A percentile compares a stretch with the other conserved stretches of the same genome.
Conservation (phyloP, 2,113 vertebrate species). For the Centropus bengalensis region DNA sequence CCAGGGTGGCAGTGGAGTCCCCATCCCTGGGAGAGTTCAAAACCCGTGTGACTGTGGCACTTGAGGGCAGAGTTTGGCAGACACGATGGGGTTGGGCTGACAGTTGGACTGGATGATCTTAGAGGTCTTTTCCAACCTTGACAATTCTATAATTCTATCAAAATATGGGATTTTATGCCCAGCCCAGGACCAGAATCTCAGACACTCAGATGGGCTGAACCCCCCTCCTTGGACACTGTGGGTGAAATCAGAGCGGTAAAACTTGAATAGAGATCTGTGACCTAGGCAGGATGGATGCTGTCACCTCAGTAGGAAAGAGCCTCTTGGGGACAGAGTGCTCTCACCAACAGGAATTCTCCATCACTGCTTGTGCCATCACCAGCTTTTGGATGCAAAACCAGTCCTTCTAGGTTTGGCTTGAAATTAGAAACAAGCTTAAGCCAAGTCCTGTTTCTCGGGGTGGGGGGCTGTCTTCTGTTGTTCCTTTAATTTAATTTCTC, state of each 20-base stretch:
- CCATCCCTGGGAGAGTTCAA: too few relatives aligned
- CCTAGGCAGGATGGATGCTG: neutral
- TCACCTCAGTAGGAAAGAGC: neutral
- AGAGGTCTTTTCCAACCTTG: too few relatives aligned
- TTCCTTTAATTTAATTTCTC: neutral
- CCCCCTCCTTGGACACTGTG: too few relatives aligned
- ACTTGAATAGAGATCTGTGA: neutral
- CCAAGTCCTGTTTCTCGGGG: accelerated
- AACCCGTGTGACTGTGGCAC: too few relatives aligned
- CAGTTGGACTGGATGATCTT: too few relatives aligned
- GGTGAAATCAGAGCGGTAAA: neutral
- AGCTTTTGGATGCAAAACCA: neutral
- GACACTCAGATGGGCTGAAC: too few relatives aligned
- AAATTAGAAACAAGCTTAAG: neutral
- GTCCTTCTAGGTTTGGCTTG: neutral
- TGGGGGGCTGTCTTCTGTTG: neutral
- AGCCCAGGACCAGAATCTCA: neutral
- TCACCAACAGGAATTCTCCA: neutral
- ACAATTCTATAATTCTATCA: neutral
- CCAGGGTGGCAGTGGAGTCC: too few relatives aligned
- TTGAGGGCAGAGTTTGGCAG: too few relatives aligned
- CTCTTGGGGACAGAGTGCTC: neutral
- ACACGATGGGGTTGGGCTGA: too few relatives aligned
- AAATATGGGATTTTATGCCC: neutral
- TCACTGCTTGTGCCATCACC: neutral